phyloP scores from a whole-genome alignment of 2,888 invertebrate species.

The Sisyra terminalis region DNA sequence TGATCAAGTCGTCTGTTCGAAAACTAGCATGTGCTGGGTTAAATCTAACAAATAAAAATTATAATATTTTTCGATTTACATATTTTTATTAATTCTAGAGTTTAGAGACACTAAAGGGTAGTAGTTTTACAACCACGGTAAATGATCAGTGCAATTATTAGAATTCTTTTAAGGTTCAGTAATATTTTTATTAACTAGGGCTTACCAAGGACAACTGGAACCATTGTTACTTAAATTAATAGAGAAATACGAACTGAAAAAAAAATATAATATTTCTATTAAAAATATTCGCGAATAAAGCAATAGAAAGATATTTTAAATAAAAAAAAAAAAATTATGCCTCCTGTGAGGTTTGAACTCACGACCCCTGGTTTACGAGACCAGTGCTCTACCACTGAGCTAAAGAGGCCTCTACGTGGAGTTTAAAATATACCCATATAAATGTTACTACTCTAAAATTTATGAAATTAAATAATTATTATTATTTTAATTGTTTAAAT shows the following conservation, averaged over 20 bases:
- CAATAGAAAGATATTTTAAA: neutral
- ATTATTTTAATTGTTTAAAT: slow-evolving; percentile 5
- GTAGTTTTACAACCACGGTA: too few species aligned
- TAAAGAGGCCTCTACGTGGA: slow-evolving; percentile 42
- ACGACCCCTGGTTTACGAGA: slow-evolving; percentile 75
- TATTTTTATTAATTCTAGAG: too few species aligned
- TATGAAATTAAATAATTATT: slow-evolving; percentile 3
- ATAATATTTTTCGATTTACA: neutral
- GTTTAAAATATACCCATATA: neutral
- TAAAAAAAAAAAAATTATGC: slow-evolving; percentile 25
- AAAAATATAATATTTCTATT: neutral
- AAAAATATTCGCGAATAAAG: neutral
- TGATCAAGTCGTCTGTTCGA: too few species aligned
- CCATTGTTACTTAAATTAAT: too few species aligned
- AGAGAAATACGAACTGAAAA: too few species aligned
- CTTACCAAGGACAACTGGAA: too few species aligned
- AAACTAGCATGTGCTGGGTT: too few species aligned
- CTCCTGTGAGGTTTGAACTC: slow-evolving; percentile 71
- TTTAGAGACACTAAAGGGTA: too few species aligned
- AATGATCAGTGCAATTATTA: too few species aligned
- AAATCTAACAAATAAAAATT: too few species aligned
- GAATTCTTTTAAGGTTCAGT: too few species aligned
- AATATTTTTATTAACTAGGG: too few species aligned
- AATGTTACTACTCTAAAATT: neutral
- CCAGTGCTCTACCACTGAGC: slow-evolving; percentile 74